Conservation (phyloP, 2,888 invertebrate genomes). For the Apocheima hispidaria region DNA sequence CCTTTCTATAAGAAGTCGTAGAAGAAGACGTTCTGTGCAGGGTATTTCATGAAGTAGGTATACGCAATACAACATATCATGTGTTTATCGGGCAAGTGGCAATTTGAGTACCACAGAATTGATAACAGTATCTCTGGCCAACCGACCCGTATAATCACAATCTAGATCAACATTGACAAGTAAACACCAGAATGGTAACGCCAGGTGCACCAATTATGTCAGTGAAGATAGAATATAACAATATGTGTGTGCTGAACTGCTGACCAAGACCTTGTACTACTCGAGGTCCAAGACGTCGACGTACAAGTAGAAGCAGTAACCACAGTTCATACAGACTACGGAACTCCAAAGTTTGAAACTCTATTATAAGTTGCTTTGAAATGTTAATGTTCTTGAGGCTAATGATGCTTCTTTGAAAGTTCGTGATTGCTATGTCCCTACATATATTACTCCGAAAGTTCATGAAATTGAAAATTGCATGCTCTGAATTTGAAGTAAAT, state of each 20-base stretch:
- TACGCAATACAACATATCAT: too few species aligned
- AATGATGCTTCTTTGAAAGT: neutral
- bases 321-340: neutral
- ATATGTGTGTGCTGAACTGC: neutral
- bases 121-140: neutral
- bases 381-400: neutral
- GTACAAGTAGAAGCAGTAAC: slow-evolving; percentile 13
- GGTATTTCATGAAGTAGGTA: too few species aligned
- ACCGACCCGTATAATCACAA: slow-evolving; percentile 3
- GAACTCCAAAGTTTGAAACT: neutral
- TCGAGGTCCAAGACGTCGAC: slow-evolving; percentile 28
- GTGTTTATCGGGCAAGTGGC: too few species aligned
- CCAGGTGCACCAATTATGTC: slow-evolving; percentile 18
- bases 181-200: slow-evolving; percentile 18
- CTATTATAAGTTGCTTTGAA: neutral
- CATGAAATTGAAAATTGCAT: neutral
- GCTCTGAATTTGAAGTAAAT: neutral
- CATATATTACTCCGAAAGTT: neutral
- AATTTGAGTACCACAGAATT: neutral
- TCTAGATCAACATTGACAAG: slow-evolving; percentile 24
- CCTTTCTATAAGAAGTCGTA: too few species aligned
- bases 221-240: slow-evolving; percentile 8
- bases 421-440: too few species aligned
- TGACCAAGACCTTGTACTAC: slow-evolving; percentile 31
- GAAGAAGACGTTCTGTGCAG: too few species aligned